Evolutionary conservation across 2,797 vertebrate genomes (phyloP).

Genomic region (Chaetophractus vellerosus): DNA sequence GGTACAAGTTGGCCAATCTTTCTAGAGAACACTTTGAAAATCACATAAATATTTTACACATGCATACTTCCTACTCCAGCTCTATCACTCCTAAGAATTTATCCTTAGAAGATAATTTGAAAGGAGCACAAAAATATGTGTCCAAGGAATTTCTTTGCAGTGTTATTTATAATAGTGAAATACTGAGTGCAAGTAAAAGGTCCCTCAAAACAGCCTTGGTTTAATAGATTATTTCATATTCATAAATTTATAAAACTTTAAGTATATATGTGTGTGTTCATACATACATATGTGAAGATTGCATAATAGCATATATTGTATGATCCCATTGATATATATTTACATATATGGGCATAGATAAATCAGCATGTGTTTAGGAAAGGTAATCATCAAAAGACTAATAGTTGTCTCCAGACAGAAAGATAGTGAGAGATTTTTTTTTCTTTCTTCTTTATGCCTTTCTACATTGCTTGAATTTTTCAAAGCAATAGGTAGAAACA

Average conservation of each 20-base stretch:
- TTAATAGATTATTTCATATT: conserved; percentile 30
- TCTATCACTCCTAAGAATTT: not conserved
- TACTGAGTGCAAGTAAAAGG: conserved; percentile 6
- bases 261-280: not conserved
- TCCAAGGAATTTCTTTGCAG: not conserved
- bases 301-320: not conserved
- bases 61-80: not conserved
- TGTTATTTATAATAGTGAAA: conserved; percentile 13
- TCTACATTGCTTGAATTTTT: not conserved
- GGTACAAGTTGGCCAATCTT: not conserved
- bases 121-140: not conserved
- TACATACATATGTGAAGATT: not conserved
- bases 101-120: conserved; percentile 21
- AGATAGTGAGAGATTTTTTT: not conserved
- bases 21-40: not conserved
- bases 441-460: conserved; percentile 12
- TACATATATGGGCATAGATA: not conserved
- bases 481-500: conserved; percentile 1
- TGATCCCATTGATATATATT: not conserved
- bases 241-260: conserved; percentile 1
- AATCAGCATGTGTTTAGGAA: not conserved
- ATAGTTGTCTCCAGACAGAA: not conserved
- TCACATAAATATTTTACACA: not conserved
- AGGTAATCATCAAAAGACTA: not conserved
- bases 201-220: not conserved